A percentile compares a stretch with the other conserved stretches of the same genome.
Conservation (phyloP, 2,797 vertebrate species). For the Ctenochaetus hawaiiensis region DNA sequence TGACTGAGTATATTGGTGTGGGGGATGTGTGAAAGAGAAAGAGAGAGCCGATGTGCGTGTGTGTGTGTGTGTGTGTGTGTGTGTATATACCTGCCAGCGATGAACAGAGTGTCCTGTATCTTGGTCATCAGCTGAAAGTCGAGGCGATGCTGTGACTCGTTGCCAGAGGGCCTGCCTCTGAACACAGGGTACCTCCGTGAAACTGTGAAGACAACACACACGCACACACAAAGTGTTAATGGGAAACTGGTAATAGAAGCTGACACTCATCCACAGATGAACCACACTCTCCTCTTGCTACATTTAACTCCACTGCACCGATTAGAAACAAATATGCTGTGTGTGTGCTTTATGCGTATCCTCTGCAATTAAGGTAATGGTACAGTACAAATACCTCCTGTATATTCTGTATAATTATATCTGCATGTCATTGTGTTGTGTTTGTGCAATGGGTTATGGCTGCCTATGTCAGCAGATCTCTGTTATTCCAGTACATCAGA, state of each 20-base stretch:
- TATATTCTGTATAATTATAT: conserved; percentile 37
- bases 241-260: background rate
- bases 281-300: conserved; percentile 9
- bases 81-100: conserved; percentile 95
- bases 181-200: conserved; percentile 97
- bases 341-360: conserved; percentile 89
- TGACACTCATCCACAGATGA: background rate
- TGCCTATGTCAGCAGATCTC: conserved; percentile 66
- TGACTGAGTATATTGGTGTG: conserved; percentile 74
- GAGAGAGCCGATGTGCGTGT: conserved; percentile 65
- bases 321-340: conserved; percentile 88
- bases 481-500: conserved; percentile 58
- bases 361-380: conserved; percentile 74
- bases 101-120: conserved; percentile 99
- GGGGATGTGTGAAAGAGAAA: conserved; percentile 57
- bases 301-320: conserved; percentile 80
- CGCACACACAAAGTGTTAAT: conserved; percentile 60
- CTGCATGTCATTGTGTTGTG: conserved; percentile 31
- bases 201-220: conserved; percentile 89
- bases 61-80: conserved; percentile 87
- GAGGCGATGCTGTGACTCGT: conserved; percentile 98
- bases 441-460: conserved; percentile 32
- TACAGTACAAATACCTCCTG: conserved; percentile 1
- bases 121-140: conserved; percentile 99
- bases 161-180: conserved; percentile 98